Base-by-base conservation (phyloP, 2,113 vertebrate genomes). In the Tetraodon nigroviridis region DNA sequence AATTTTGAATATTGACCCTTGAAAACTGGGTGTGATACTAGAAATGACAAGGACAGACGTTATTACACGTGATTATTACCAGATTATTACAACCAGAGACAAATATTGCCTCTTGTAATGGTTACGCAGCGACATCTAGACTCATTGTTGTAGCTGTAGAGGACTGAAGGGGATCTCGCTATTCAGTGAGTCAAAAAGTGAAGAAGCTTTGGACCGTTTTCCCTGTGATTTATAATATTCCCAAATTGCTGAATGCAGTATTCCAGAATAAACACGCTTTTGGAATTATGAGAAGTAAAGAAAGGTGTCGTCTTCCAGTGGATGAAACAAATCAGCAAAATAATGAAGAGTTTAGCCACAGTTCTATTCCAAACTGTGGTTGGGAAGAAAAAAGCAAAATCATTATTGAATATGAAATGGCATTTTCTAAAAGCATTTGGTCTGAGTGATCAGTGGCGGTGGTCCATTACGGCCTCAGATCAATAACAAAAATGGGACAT, bases 351-450 rank as follows among this genome's bases (percentile, higher is more conserved):
- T 60, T 56, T 32, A 29, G 47, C 19, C 8, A n/a, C 20, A 32
- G 40, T 58, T 58, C 71, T 55, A 73, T 18, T 57, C 42, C 27
- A 73, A 71, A 58, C 60, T 73, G 70, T 72, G 57, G 56, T n/a
- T 74, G 67, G 62, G 7, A 7, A 46, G 16, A 44, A 13, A 44
- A 44, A 44, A 44, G 6, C 3, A 44, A 82, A 76, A 78, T 84
- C 78, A 61, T 52, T 75, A 87, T 83, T 82, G 76, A 83, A 79
- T 80, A 46, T 67, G 51, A 73, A 81, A 64, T 79, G 68, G 73
- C 53, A 64, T 62, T 78, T 79, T 47, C 68, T 77, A 79, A 86
- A 79, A 84, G 69, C 77, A 58, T 74, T 78, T 66, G 71, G 79
- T 76, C 82, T 79, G 84, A 77, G 71, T 73, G 70, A 79, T 78